Evolutionary conservation across 2,113 vertebrate genomes (phyloP).

Genomic region (Corythornis madagascariensis): DNA sequence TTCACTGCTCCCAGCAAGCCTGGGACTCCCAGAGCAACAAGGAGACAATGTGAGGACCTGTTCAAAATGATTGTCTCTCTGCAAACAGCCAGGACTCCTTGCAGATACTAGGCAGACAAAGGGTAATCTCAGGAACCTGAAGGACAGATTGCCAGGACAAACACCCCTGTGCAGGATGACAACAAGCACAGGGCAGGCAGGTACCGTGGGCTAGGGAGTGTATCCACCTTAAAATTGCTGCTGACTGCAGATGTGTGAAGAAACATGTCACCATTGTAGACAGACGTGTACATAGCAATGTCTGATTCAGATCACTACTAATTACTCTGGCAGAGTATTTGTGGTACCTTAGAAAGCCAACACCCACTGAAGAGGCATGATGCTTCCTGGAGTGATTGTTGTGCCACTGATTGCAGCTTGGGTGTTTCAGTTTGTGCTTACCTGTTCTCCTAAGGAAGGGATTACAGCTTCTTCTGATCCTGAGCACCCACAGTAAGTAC

Average conservation of each 20-base stretch:
- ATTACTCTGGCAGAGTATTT: conserved; percentile 21
- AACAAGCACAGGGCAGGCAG: not conserved
- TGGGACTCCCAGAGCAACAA: not conserved
- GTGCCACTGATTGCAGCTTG: not conserved
- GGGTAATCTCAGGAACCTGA: not conserved
- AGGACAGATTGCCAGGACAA: not conserved
- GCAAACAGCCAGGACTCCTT: not conserved
- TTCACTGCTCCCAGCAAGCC: not conserved
- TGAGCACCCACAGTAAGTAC: not conserved
- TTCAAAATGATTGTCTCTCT: not conserved
- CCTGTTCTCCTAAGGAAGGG: not conserved
- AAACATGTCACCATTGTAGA: conserved; percentile 20
- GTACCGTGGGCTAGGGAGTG: not conserved
- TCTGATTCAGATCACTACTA: conserved; percentile 49
- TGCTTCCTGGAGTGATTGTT: not conserved
- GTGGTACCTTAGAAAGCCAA: conserved; percentile 23
- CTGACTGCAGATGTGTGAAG: not conserved
- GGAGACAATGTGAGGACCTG: accelerated
- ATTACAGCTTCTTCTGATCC: not conserved
- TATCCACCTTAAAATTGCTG: conserved; percentile 14
- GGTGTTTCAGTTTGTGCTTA: not conserved
- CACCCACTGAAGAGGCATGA: not conserved
- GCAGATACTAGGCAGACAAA: not conserved
- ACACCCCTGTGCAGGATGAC: not conserved
- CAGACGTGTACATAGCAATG: not conserved